These are phyloP conservation scores for Ceratotherium simum DNA, from an alignment of 2,113 vertebrate genomes.

Conservation along the genomic window DNA sequence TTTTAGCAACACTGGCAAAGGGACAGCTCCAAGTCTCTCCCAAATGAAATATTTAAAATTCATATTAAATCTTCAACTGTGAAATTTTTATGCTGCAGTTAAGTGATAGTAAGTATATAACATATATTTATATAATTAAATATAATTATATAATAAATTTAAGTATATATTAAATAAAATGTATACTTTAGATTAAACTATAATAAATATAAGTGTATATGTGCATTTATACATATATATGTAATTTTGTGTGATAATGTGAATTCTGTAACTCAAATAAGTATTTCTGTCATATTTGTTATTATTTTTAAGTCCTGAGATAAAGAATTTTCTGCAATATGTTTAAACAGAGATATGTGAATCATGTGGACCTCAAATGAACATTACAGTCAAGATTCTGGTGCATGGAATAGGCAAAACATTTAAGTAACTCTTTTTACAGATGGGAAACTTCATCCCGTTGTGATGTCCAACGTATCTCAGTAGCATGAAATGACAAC, in stretches of 20 bases:
- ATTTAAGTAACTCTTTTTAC: neutral
- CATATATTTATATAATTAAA: neutral
- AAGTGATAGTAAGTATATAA: neutral
- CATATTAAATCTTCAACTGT: neutral
- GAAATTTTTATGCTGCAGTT: neutral
- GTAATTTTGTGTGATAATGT: neutral
- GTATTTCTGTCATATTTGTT: neutral
- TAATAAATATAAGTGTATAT: neutral
- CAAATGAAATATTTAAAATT: neutral
- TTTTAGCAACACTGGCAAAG: neutral
- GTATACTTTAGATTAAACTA: neutral
- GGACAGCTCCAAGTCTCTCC: neutral
- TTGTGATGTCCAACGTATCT: neutral
- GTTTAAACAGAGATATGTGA: neutral
- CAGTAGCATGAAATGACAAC: neutral
- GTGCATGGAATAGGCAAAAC: neutral
- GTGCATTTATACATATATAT: neutral
- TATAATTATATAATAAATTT: neutral
- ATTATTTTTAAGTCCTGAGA: neutral
- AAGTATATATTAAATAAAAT: neutral
- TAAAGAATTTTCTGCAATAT: neutral
- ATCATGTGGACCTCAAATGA: neutral
- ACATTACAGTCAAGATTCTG: neutral
- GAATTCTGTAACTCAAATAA: neutral
- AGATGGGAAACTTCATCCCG: too few species aligned